Conservation (phyloP, 2,888 invertebrate genomes). For the Malacosoma neustria region DNA sequence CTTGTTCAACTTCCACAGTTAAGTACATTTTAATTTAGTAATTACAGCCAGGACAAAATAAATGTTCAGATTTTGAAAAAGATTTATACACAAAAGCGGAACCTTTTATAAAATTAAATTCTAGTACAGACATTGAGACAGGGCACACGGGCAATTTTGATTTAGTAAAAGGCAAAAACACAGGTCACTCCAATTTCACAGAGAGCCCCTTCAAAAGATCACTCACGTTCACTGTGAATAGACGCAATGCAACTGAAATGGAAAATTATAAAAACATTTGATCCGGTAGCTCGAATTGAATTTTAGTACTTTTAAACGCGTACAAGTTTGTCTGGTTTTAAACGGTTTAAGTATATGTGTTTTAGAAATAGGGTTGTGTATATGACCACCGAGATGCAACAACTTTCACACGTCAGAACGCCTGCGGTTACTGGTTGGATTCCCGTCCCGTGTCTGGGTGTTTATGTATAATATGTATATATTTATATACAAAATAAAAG, state of each 20-base stretch:
- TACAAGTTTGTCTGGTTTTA: background rate
- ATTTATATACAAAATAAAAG: too few species aligned
- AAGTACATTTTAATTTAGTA: too few species aligned
- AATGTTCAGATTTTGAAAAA: too few species aligned
- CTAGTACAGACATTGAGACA: background rate
- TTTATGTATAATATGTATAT: too few species aligned
- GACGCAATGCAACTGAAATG: slow-evolving; percentile 53
- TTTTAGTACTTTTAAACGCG: slow-evolving; percentile 59
- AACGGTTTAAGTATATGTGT: too few species aligned
- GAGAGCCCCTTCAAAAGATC: slow-evolving; percentile 70
- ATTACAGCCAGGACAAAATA: too few species aligned
- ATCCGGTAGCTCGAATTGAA: slow-evolving; percentile 65
- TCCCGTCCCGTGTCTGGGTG: too few species aligned
- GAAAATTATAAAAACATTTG: slow-evolving; percentile 59
- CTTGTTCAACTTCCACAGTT: too few species aligned
- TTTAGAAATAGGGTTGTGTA: too few species aligned
- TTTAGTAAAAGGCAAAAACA: slow-evolving; percentile 57
- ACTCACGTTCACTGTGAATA: slow-evolving; percentile 71
- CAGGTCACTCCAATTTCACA: slow-evolving; percentile 63
- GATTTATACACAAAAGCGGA: background rate
- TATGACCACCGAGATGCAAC: too few species aligned
- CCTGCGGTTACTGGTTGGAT: too few species aligned
- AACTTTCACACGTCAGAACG: too few species aligned
- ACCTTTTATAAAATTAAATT: background rate
- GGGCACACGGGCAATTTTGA: slow-evolving; percentile 41